Conservation (phyloP, 2,797 vertebrate species). For the Odontamblyopus rebecca region DNA sequence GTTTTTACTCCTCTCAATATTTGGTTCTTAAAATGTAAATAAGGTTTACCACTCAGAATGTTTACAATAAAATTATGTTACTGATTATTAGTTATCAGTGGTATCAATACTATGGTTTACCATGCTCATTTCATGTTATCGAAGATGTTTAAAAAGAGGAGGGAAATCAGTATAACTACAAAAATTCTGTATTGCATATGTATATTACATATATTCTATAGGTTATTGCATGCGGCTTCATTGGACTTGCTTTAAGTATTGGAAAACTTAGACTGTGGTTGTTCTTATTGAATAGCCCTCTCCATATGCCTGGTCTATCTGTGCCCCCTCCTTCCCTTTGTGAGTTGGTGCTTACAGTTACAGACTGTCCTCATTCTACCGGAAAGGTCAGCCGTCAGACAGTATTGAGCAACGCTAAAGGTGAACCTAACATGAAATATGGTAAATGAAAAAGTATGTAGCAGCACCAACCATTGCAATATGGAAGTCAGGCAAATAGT, state of each 20-base stretch:
- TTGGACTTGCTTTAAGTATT: slow-evolving; percentile 18
- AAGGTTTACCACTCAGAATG: too few species aligned
- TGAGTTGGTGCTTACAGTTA: slow-evolving; percentile 65
- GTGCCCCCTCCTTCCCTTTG: slow-evolving; percentile 59
- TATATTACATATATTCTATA: background rate
- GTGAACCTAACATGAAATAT: slow-evolving; percentile 73
- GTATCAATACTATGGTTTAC: too few species aligned
- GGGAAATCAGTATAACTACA: too few species aligned
- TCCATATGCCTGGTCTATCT: slow-evolving; percentile 11
- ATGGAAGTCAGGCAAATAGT: slow-evolving; percentile 23
- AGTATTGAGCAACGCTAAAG: slow-evolving; percentile 75
- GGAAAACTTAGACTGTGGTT: slow-evolving; percentile 53
- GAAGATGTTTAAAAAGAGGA: too few species aligned
- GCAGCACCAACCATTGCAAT: slow-evolving; percentile 1
- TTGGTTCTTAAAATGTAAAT: too few species aligned
- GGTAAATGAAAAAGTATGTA: slow-evolving; percentile 61
- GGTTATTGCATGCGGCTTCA: background rate
- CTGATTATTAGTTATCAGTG: too few species aligned
- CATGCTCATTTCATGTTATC: too few species aligned
- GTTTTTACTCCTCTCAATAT: too few species aligned
- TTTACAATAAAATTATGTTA: too few species aligned
- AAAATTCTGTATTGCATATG: too few species aligned
- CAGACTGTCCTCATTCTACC: slow-evolving; percentile 68
- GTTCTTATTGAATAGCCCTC: slow-evolving; percentile 51
- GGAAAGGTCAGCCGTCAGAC: slow-evolving; percentile 80